These are phyloP conservation scores for Tamias sibiricus DNA, from an alignment of 2,113 vertebrate genomes.

Conservation along the genomic window DNA sequence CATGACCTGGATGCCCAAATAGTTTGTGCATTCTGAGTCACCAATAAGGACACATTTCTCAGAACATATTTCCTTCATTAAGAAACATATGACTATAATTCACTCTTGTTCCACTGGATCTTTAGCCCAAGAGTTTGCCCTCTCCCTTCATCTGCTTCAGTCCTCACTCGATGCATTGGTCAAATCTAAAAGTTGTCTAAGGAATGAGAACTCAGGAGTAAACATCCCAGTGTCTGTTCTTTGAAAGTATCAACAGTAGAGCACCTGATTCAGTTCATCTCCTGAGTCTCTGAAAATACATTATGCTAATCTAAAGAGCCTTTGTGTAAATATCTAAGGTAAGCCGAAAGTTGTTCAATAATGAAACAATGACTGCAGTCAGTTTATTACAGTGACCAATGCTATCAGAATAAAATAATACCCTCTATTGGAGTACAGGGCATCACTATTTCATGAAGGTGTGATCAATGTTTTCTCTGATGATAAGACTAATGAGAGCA, in stretches of 20 bases:
- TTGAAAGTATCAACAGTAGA: neutral
- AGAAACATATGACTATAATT: neutral
- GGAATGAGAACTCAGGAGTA: neutral
- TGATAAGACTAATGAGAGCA: neutral
- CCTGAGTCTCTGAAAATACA: neutral
- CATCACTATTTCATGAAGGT: neutral
- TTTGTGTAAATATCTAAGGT: neutral
- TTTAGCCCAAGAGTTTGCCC: neutral
- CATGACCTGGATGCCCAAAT: neutral
- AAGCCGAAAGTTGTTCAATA: neutral
- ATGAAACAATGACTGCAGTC: neutral
- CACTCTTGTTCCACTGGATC: neutral
- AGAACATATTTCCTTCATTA: neutral
- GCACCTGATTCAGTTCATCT: neutral
- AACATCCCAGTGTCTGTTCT: neutral
- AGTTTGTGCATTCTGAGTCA: neutral
- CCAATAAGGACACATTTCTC: neutral
- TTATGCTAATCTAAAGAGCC: neutral
- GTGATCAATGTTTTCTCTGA: neutral
- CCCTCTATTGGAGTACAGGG: neutral
- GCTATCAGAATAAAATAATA: conserved; percentile 4
- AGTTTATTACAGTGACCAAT: neutral
- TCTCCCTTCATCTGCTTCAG: neutral
- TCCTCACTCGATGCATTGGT: neutral
- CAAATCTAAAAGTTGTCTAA: neutral